Conservation (phyloP, 1,140 invertebrate species). For the Nomia melanderi region DNA sequence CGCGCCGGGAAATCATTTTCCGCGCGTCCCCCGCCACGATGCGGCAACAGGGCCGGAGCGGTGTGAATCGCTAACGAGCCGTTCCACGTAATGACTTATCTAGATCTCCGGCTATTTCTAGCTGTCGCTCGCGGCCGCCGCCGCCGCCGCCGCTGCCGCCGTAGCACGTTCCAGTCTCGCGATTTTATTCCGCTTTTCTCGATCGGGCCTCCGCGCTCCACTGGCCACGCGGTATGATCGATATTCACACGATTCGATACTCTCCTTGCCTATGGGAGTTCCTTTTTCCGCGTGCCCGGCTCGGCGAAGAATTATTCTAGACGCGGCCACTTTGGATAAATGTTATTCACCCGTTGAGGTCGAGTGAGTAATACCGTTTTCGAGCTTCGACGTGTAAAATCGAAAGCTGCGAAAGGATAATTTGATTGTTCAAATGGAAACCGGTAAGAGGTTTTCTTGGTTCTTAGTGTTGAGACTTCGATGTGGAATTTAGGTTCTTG, state of each 20-base stretch:
- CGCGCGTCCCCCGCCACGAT: not conserved
- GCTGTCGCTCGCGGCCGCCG: not conserved
- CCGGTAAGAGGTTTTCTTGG: too few relatives aligned
- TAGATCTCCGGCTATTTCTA: conserved; percentile 58
- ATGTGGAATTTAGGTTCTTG: too few relatives aligned
- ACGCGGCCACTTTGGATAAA: too few relatives aligned
- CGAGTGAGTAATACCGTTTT: too few relatives aligned
- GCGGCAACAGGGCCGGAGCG: conserved; percentile 13
- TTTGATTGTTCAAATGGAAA: too few relatives aligned
- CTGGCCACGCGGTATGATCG: conserved; percentile 15
- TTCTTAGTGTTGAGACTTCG: too few relatives aligned
- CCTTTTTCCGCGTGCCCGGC: not conserved
- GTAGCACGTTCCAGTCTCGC: conserved; percentile 14
- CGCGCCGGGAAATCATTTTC: not conserved
- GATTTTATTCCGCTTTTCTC: conserved; percentile 15
- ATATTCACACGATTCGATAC: conserved; percentile 3
- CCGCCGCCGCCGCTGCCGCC: conserved; percentile 12
- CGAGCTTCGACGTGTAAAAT: too few relatives aligned
- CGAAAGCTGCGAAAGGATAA: too few relatives aligned
- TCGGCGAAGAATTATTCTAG: too few relatives aligned
- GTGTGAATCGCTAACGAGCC: conserved; percentile 5
- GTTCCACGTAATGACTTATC: conserved; percentile 59
- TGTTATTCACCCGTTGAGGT: too few relatives aligned
- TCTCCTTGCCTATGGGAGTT: not conserved
- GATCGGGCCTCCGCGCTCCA: conserved; percentile 4